Percentiles rank a stretch among this genome's conserved stretches.
phyloP scores from a whole-genome alignment of 2,888 invertebrate genomes.

The Lycophotia porphyrea region DNA sequence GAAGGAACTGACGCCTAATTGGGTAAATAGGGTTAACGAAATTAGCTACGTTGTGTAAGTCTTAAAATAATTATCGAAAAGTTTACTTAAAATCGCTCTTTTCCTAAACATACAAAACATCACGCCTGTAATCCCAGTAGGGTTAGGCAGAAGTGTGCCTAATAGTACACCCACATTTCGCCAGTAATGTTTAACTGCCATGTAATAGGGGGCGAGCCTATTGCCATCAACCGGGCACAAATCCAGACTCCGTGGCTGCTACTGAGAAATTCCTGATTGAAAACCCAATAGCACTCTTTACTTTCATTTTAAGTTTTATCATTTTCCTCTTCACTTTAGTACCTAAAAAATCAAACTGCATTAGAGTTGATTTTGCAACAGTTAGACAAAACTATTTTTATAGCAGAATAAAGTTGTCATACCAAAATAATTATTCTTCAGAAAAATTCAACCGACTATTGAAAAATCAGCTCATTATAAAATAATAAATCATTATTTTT shows the following conservation, averaged over 20 bases:
- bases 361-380: neutral
- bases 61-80: neutral
- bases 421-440: neutral
- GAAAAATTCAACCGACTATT: neutral
- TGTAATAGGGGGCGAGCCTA: no score
- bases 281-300: no score
- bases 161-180: no score
- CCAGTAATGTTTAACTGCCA: no score
- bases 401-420: neutral
- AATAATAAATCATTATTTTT: no score
- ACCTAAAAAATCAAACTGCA: neutral
- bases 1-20: constrained; percentile 20
- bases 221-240: no score
- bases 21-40: neutral
- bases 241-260: no score
- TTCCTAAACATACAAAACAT: no score
- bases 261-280: no score
- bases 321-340: neutral
- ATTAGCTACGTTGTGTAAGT: constrained; percentile 4
- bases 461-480: neutral
- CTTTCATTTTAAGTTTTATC: no score
- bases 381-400: neutral
- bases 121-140: no score
- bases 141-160: no score
- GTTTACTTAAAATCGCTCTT: neutral